Conservation (phyloP, 2,113 vertebrate species). For the Marmota monax region DNA sequence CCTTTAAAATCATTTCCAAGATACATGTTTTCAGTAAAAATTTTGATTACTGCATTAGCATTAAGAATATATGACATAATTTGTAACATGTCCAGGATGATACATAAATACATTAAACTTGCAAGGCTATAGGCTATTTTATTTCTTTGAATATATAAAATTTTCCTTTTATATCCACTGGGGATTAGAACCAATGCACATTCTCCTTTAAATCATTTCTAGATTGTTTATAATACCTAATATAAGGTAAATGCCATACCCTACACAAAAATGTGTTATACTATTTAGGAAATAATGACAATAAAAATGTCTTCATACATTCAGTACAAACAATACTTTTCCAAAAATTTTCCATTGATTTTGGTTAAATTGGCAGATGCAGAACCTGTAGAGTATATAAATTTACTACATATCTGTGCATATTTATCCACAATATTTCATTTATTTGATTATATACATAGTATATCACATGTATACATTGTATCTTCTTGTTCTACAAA, state of each 20-base stretch:
- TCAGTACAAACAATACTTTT: neutral
- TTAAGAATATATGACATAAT: neutral
- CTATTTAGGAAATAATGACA: neutral
- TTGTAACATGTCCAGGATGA: neutral
- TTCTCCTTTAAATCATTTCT: neutral
- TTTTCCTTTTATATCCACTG: neutral
- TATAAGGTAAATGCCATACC: neutral
- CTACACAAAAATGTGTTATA: neutral
- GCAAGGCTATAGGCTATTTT: neutral
- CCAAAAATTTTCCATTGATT: neutral
- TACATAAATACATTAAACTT: neutral
- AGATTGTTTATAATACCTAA: neutral
- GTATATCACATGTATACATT: neutral
- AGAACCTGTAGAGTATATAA: neutral
- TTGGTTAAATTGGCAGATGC: neutral
- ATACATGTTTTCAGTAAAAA: neutral
- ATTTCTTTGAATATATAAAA: neutral
- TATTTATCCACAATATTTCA: neutral
- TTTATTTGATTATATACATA: neutral
- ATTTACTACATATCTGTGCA: neutral
- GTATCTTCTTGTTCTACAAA: neutral
- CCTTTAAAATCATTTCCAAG: conserved; percentile 6
- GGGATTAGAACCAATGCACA: neutral
- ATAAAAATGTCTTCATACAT: neutral
- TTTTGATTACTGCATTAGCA: neutral